Evolutionary conservation across 1,140 invertebrate species (phyloP), one percentile per base, ranked within the genome.

Genomic region (Temnothorax longispinosus): DNA sequence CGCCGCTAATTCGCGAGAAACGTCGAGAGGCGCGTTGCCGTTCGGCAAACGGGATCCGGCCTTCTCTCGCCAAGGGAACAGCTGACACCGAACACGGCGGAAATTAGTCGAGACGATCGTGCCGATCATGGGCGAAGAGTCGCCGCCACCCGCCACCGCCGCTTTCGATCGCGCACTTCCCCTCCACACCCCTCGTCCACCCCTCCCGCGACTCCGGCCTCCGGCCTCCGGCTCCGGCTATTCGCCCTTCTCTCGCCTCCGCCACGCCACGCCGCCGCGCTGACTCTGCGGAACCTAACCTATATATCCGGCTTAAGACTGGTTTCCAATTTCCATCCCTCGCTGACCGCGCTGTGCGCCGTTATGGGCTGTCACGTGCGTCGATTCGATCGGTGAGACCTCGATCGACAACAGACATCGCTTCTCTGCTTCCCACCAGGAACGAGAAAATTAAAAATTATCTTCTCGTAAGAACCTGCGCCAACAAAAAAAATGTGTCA

Each of bases 11-110:
- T n/a, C 8, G 15, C 32, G n/a, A 5, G 38, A 8, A 67, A n/a
- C 8, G 35, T 67, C 65, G 58, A 0, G 11, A 11, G 27, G 10
- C 64, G 64, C 65, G 65, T 44, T 32, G 60, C 60, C 64, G 38
- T 47, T 32, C 21, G 0, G 15, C 32, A 6, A n/a, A 54, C 71
- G 47, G 21, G 27, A n/a, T 7, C 10, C 21, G 13, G n/a, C 52
- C 65, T 35, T 10, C 64, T 21, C 54, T 15, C 41, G 13, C 56
- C 62, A 21, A 27, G 10, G 15, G 10, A 82, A 84, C 80, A 84
- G 80, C 80, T 84, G 80, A 84, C 69, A 27, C 80, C 80, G 74
- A 69, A 84, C 69, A 27, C 80, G 13, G 44, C 54, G 56, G 41
- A 74, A 50, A 32, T 47, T 52, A 38, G 67, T 21, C 67, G 54